Evolutionary conservation across 2,113 vertebrate genomes (phyloP).

Genomic region (Panthera uncia): DNA sequence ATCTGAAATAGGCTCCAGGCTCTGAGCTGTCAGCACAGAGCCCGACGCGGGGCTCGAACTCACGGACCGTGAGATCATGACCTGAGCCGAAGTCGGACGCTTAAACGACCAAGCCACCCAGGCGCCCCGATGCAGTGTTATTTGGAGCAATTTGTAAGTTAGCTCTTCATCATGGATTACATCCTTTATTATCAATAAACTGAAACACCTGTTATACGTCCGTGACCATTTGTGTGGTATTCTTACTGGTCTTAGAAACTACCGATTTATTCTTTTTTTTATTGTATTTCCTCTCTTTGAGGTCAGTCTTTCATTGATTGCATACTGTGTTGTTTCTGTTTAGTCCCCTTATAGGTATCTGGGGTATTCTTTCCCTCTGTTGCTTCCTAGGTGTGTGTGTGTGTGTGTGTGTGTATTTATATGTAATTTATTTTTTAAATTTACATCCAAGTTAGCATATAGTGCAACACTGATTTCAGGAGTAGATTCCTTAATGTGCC

Average conservation of each 20-base stretch:
- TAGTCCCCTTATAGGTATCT: background rate
- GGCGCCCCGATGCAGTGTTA: background rate
- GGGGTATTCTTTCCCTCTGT: background rate
- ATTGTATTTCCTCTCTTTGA: background rate
- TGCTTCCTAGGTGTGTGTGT: background rate
- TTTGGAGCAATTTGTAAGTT: background rate
- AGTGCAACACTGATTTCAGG: too few species aligned
- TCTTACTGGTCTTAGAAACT: background rate
- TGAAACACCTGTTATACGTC: background rate
- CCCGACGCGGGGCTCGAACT: too few species aligned
- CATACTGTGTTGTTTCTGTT: background rate
- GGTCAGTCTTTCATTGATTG: background rate
- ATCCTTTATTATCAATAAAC: background rate
- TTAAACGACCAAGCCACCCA: too few species aligned
- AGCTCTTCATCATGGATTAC: background rate
- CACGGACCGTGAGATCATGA: too few species aligned
- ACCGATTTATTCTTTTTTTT: background rate
- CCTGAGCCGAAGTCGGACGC: too few species aligned
- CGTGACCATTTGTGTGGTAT: background rate
- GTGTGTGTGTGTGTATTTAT: too few species aligned
- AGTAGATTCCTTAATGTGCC: too few species aligned
- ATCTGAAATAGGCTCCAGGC: too few species aligned
- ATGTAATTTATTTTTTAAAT: too few species aligned
- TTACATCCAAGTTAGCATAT: too few species aligned
- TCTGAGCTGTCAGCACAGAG: too few species aligned